These are phyloP conservation scores for Diogma glabrata DNA, from an alignment of 2,888 invertebrate species.

Conservation along the genomic window DNA sequence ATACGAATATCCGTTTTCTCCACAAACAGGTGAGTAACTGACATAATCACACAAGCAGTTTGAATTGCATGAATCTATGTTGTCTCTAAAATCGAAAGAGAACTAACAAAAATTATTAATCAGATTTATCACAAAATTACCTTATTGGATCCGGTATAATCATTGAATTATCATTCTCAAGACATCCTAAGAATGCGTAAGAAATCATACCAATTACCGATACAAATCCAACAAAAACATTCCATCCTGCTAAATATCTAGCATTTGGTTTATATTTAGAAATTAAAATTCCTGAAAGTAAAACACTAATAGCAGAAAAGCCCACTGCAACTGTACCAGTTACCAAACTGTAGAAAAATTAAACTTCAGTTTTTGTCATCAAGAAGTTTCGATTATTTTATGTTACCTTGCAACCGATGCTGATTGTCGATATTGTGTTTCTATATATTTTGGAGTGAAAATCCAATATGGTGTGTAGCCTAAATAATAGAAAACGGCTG, in stretches of 20 bases:
- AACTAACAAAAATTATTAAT: neutral
- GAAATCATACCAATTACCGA: constrained; percentile 50
- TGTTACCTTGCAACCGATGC: constrained; percentile 61
- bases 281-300: constrained; percentile 54
- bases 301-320: constrained; percentile 55
- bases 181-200: constrained; percentile 55
- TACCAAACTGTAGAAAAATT: constrained; percentile 52
- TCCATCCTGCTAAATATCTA: constrained; percentile 55
- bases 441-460: constrained; percentile 73
- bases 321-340: constrained; percentile 60
- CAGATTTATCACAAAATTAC: neutral
- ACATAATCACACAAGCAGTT: constrained; percentile 58
- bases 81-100: neutral
- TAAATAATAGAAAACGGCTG: constrained; percentile 59
- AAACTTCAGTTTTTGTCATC: too few relatives aligned
- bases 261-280: constrained; percentile 54
- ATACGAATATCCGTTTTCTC: constrained; percentile 50
- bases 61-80: constrained; percentile 42
- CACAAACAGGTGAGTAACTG: constrained; percentile 62
- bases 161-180: constrained; percentile 43
- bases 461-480: constrained; percentile 68
- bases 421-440: constrained; percentile 66
- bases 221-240: constrained; percentile 50
- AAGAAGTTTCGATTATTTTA: too few relatives aligned
- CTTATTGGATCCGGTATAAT: constrained; percentile 27